Base-by-base conservation (phyloP, 2,797 vertebrate genomes). In the Strix occidentalis region DNA sequence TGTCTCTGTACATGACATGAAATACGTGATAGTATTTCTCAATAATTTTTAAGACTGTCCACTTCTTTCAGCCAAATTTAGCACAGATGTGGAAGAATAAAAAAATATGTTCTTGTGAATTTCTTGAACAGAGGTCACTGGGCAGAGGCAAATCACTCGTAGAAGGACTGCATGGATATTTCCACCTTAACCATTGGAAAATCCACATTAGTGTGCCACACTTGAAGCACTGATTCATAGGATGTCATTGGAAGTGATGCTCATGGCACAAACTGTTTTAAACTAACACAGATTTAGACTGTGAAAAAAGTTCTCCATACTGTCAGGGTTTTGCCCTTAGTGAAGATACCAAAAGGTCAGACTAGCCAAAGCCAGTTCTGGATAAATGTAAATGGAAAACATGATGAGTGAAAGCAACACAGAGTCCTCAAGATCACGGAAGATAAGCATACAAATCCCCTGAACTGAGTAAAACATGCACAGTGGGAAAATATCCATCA, bases 391-490 rank as follows among this genome's bases (percentile, higher is more conserved):
- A 69, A 63, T 31, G 29, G 68, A 37, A 84, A 84, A 54, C 21
- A n/a, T 0, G 1, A 41, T 61, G 54, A 79, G 16, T 69, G 37
- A 90, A 94, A 75, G 37, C 13, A 89, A 71, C 20, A 46, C 10
- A 28, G 68, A 72, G 48, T 69, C 37, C 37, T 69, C 1, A 0
- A 54, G n/a, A n/a, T 69, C 3, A 79, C 7, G 46, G 46, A 84
- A 87, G 57, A 71, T 45, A 78, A 78, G 19, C 2, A 41, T 14
- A 45, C 6, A 70, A 74, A 37, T 43, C 4, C 24, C 29, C 35
- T 8, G 0, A 63, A n/a, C 31, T 0, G 0, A 58, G 9, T 29
- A 56, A n/a, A 77, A 74, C 2, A 18, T 9, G 16, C 7, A 54
- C 15, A 51, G 26, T 58, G 33, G 46, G 58, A 69, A 82, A 87